Evolutionary conservation across 2,113 vertebrate genomes (phyloP).

Genomic region (Perccottus glenii): DNA sequence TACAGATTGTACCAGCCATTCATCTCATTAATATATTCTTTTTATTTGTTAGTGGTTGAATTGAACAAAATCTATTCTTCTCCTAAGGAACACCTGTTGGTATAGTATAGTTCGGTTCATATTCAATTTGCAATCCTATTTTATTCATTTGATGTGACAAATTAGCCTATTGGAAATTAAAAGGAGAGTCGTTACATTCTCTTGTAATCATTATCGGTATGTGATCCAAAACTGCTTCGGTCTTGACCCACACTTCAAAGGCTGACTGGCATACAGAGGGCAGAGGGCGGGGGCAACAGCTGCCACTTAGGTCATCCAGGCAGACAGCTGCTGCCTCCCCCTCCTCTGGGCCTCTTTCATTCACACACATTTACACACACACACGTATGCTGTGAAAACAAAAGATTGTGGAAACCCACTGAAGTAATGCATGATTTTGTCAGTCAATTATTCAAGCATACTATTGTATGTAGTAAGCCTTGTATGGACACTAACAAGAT

Average conservation of each 20-base stretch:
- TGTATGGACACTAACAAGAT: too few species aligned
- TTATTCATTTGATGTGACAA: neutral
- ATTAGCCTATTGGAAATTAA: neutral
- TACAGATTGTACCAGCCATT: conserved; percentile 6
- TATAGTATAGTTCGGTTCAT: neutral
- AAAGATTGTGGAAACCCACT: neutral
- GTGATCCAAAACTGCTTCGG: conserved; percentile 53
- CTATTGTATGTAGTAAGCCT: too few species aligned
- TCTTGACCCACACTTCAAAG: conserved; percentile 74
- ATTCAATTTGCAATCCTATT: neutral
- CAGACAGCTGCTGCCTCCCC: conserved; percentile 65
- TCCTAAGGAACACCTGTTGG: neutral
- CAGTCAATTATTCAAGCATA: neutral
- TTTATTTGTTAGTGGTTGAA: neutral
- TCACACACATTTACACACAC: conserved; percentile 15
- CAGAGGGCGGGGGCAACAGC: conserved; percentile 59
- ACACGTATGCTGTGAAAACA: conserved; percentile 20
- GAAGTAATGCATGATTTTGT: conserved; percentile 11
- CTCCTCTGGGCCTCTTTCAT: conserved; percentile 25
- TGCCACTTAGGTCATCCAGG: conserved; percentile 74
- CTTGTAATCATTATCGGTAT: conserved; percentile 51
- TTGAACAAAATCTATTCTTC: too few species aligned
- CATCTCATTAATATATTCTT: neutral
- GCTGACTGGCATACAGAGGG: conserved; percentile 54
- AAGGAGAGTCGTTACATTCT: conserved; percentile 14